Evolutionary conservation across 1,140 invertebrate genomes (phyloP), one percentile per base, ranked within the genome.

Genomic region (Thalassaphorura encarpata): DNA sequence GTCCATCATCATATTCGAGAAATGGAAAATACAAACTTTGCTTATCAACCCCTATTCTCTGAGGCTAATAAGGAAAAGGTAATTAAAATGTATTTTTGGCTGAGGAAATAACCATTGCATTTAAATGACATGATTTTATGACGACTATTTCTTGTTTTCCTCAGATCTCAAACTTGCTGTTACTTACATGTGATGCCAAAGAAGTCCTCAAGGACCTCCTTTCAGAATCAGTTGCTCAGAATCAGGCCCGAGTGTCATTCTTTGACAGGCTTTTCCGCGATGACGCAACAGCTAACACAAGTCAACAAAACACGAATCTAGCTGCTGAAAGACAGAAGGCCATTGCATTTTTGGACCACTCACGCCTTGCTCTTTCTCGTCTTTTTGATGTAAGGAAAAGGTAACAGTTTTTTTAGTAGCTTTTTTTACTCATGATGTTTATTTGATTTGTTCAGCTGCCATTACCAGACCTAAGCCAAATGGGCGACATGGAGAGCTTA

Each of bases 11-110:
- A 49, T 16, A 50, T 64, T 21, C 41, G 40, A 13, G 62, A 60
- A 8, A 31, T 56, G 33, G 62, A 64, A 36, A 28, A 42, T 5
- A 13, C 51, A 1, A 33, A 55, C 15, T 60, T 52, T 42, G 21
- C 40, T 1, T 64, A 64, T 31, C 36, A 39, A 19, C 58, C 62
- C 21, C 21, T 64, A 16, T 64, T 64, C 49, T 58, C 58, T 1
- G 48, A 52, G n/a, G 40, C 18, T 26, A 47, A 53, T 40, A 46
- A 27, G 27, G 27, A 53, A 28, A 47, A 36, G 29, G 56, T 58
- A 53, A 11, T 8, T 24, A 8, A 24, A 23, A 15, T 24, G n/a
- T n/a, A n/a, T n/a, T n/a, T n/a, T n/a, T n/a, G n/a, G n/a, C n/a
- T n/a, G n/a, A n/a, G n/a, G n/a, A n/a, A n/a, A n/a, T n/a, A n/a